Base-by-base conservation (phyloP, 2,888 invertebrate genomes). In the Drosophila anceps region DNA sequence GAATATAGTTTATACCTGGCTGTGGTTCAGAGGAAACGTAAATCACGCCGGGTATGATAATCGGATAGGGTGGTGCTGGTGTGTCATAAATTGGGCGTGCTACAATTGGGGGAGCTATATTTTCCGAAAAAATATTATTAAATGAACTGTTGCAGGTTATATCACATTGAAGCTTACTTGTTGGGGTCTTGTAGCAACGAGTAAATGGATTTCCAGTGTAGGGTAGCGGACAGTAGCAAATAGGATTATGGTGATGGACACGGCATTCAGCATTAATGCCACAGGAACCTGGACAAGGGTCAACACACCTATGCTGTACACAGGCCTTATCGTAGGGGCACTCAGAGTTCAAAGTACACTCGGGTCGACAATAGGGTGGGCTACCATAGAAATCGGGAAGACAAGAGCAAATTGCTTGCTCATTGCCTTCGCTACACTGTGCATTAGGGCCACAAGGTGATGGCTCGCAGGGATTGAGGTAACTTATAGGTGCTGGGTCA, bases 301-400 rank as follows among this genome's bases (percentile, higher is more conserved):
- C 95, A 81, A 92, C 92, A 81, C 96, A 96, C 92, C 95, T 95
- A 69, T 94, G 94, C 86, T 95, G 94, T 15, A 95, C 94, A 84
- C 96, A 96, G 29, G 95, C 95, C 71, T 94, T 92, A 75, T 95
- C 93, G 74, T 93, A 93, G 1, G 94, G 76, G 90, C 96, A 96
- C 91, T 96, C 95, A 35, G 94, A 93, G 88, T 97, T 96, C 62
- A 94, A 94, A 13, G 95, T 94, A 91, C 97, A 97, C 92, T 97
- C 96, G 0, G 96, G 96, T 74, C 95, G 94, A 90, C 97, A 97
- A 75, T 95, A 95, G 6, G 96, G 96, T 35, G 97, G 96, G n/a
- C 94, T 94, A 33, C 96, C 96, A 54, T 94, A 93, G 92, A 95
- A 96, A 46, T 95, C 94, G 3, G 95, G 94, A 15, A 95, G 94